Conservation (phyloP, 2,113 vertebrate genomes). For the Phaetusa simplex region DNA sequence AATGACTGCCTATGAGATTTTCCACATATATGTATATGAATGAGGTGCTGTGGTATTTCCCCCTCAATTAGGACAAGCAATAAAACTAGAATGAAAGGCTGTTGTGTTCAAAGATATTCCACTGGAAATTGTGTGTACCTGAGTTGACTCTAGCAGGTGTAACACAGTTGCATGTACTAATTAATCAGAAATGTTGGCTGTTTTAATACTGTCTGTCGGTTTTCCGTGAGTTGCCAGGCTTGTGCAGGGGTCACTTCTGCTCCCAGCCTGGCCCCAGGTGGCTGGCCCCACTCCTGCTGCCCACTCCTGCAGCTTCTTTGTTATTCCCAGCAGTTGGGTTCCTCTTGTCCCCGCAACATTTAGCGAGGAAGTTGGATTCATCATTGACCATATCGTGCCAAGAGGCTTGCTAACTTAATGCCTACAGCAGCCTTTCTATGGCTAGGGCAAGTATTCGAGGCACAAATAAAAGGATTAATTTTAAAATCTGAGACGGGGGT, state of each 20-base stretch:
- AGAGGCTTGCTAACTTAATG: not conserved
- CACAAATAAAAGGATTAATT: not conserved
- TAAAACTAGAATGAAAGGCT: not conserved
- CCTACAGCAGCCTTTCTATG: not conserved
- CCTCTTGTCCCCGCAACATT: not conserved
- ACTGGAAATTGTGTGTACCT: not conserved
- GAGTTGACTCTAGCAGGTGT: not conserved
- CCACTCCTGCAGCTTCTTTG: not conserved
- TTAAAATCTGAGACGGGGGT: not conserved
- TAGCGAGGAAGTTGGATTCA: not conserved
- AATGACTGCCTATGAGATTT: not conserved
- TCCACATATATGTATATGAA: rapidly evolving
- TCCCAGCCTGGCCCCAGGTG: not conserved
- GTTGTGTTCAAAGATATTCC: not conserved
- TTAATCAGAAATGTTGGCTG: not conserved
- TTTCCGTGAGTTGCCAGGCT: not conserved
- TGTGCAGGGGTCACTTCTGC: not conserved
- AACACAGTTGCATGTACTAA: not conserved
- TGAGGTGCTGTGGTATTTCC: not conserved
- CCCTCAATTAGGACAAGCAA: not conserved
- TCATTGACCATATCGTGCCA: not conserved
- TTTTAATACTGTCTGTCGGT: not conserved
- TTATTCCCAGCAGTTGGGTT: not conserved
- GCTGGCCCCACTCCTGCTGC: not conserved
- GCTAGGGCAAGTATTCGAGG: not conserved